Conservation (phyloP, 2,797 vertebrate species). For the Lacerta viridis region DNA sequence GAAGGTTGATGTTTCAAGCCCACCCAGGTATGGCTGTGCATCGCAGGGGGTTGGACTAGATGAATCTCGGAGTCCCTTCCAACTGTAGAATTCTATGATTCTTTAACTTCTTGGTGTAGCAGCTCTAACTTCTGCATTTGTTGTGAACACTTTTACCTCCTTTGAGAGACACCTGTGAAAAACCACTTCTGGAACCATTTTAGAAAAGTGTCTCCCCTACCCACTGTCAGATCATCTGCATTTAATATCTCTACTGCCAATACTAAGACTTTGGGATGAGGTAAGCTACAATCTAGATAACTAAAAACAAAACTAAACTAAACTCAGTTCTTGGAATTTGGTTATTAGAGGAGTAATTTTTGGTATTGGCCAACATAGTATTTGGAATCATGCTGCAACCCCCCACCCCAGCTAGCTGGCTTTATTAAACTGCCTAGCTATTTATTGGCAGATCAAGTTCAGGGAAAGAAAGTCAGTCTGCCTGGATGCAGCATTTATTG, state of each 20-base stretch:
- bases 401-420: not conserved
- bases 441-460: constrained; percentile 25
- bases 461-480: constrained; percentile 7
- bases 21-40: too few relatives aligned
- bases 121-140: not conserved
- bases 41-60: too few relatives aligned
- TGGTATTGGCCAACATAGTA: not conserved
- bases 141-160: not conserved
- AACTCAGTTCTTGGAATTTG: constrained; percentile 3
- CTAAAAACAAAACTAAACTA: not conserved
- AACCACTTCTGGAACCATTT: not conserved
- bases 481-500: constrained; percentile 23
- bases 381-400: not conserved
- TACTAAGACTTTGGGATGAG: not conserved
- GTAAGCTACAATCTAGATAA: not conserved
- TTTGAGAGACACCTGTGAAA: not conserved
- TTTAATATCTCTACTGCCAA: not conserved
- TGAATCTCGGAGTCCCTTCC: too few relatives aligned
- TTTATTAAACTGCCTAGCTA: constrained; percentile 1
- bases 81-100: not conserved
- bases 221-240: not conserved
- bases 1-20: too few relatives aligned
- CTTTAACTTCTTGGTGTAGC: not conserved
- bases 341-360: constrained; percentile 9
- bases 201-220: not conserved